Conservation (phyloP, 2,888 invertebrate species). For the Chironomus riparius region DNA sequence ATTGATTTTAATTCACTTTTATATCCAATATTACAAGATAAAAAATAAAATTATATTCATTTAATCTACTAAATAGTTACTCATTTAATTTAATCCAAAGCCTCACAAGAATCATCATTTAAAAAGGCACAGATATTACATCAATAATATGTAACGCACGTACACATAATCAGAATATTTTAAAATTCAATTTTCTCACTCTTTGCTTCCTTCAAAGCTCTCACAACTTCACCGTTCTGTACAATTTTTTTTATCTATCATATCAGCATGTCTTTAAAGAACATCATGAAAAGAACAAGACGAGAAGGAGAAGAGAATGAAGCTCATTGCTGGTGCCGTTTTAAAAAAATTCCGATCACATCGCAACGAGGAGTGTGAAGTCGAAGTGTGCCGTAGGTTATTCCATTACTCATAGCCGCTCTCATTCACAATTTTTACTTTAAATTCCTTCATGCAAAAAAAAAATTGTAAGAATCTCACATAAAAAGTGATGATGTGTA, state of each 20-base stretch:
- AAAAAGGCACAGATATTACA: too few relatives aligned
- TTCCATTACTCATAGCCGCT: conserved; percentile 4
- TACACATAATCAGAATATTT: conserved; percentile 3
- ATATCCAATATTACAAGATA: too few relatives aligned
- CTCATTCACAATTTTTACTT: not conserved
- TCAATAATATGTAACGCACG: too few relatives aligned
- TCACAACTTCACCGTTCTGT: not conserved
- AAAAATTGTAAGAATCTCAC: too few relatives aligned
- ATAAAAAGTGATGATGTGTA: not conserved
- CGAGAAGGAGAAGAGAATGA: not conserved
- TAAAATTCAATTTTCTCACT: conserved; percentile 17
- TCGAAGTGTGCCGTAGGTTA: conserved; percentile 15
- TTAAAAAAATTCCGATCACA: conserved; percentile 22
- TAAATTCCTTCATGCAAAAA: not conserved
- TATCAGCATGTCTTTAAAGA: too few relatives aligned
- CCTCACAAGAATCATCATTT: too few relatives aligned
- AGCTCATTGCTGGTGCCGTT: not conserved
- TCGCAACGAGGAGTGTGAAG: not conserved
- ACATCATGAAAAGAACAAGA: too few relatives aligned
- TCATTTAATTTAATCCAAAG: too few relatives aligned
- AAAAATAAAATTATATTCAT: too few relatives aligned
- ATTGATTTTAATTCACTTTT: too few relatives aligned
- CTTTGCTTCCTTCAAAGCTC: not conserved
- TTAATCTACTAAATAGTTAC: too few relatives aligned
- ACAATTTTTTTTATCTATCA: not conserved